A percentile compares a stretch with the other conserved stretches of the same genome.
These are phyloP conservation scores for Tiliqua scincoides DNA, from an alignment of 2,113 vertebrate genomes.

Conservation along the genomic window DNA sequence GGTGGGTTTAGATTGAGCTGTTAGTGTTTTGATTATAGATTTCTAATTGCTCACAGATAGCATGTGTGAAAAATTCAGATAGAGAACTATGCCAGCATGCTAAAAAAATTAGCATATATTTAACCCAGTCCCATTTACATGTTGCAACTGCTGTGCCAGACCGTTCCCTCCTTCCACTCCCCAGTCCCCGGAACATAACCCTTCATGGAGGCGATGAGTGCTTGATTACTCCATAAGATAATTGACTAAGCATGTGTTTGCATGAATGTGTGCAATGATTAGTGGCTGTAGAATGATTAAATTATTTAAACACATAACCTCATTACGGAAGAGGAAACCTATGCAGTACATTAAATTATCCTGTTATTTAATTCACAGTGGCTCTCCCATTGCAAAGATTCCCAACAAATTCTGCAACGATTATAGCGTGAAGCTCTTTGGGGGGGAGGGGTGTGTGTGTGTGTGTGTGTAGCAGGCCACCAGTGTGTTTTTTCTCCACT, in stretches of 20 bases:
- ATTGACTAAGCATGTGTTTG: background rate
- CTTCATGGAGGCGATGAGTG: background rate
- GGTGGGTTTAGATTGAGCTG: too few relatives aligned
- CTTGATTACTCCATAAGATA: background rate
- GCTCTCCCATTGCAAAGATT: background rate
- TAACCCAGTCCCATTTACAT: too few relatives aligned
- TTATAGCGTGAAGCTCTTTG: background rate
- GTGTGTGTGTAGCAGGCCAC: too few relatives aligned
- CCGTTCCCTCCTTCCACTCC: background rate
- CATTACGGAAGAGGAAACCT: background rate
- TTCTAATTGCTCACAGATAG: background rate
- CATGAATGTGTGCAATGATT: background rate
- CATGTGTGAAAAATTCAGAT: background rate
- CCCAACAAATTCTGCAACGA: background rate
- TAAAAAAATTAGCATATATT: background rate
- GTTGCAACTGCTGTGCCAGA: too few relatives aligned
- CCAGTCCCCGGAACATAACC: background rate
- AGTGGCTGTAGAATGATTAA: background rate
- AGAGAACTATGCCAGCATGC: background rate
- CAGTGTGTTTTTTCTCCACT: too few relatives aligned
- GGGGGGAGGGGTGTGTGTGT: background rate
- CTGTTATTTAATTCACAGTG: background rate
- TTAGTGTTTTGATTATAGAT: too few relatives aligned
- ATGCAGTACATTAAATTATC: background rate
- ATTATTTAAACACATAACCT: background rate